Conservation (phyloP, 2,113 vertebrate genomes). For the Alethe castanea region DNA sequence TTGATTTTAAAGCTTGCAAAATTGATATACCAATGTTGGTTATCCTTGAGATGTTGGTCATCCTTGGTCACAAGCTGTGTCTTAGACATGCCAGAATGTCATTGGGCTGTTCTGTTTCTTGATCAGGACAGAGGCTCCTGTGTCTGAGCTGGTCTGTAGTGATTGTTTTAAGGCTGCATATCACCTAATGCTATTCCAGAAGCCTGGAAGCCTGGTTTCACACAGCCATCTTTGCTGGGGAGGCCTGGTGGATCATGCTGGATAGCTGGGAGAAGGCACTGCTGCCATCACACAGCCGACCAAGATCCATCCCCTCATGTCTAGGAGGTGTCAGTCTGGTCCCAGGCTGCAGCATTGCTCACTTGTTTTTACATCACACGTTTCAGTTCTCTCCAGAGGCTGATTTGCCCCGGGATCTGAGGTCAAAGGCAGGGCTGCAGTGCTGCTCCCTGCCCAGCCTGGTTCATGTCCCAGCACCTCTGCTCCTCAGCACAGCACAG, state of each 20-base stretch:
- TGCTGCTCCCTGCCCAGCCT: not conserved
- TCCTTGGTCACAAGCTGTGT: not conserved
- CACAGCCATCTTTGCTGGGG: not conserved
- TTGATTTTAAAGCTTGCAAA: not conserved
- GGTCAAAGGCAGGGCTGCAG: not conserved
- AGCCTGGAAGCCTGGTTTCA: not conserved
- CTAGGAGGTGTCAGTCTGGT: not conserved
- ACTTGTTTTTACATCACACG: not conserved
- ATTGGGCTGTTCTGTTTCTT: not conserved
- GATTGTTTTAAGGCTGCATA: not conserved
- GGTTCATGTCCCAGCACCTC: not conserved
- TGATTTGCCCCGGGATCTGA: not conserved
- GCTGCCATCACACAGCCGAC: not conserved
- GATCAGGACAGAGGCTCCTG: not conserved
- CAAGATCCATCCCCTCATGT: rapidly evolving
- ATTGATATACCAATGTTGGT: not conserved
- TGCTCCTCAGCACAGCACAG: rapidly evolving
- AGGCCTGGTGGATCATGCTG: not conserved
- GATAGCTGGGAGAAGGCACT: not conserved
- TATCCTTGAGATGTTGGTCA: not conserved
- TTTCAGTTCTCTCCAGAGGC: not conserved
- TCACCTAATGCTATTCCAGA: not conserved
- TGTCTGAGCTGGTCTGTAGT: not conserved
- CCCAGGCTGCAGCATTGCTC: not conserved
- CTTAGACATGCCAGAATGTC: rapidly evolving